Conservation (phyloP, 2,113 vertebrate genomes). For the Protobothrops flavoviridis region DNA sequence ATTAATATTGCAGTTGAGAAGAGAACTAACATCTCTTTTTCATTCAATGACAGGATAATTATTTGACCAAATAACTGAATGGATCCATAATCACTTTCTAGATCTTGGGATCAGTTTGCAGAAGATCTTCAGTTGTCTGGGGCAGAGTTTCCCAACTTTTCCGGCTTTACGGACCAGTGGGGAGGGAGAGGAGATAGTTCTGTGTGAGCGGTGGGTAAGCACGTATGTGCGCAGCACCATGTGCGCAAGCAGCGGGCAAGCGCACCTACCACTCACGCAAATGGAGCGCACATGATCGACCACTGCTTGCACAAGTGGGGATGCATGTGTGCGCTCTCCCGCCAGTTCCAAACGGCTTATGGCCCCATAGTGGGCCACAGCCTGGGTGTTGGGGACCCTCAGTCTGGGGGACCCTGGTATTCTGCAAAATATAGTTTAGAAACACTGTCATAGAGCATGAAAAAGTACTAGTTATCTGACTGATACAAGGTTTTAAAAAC, state of each 20-base stretch:
- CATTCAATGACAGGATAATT: not conserved
- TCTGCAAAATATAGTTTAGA: not conserved
- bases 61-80: not conserved
- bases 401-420: not conserved
- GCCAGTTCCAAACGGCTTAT: not conserved
- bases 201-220: not conserved
- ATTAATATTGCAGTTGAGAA: not conserved
- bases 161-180: not conserved
- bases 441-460: not conserved
- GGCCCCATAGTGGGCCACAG: too few relatives aligned
- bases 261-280: not conserved
- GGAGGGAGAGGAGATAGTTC: too few relatives aligned
- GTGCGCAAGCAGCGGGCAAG: not conserved
- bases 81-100: not conserved
- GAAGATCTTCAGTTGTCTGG: not conserved
- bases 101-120: not conserved
- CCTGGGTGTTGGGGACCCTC: not conserved
- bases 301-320: not conserved
- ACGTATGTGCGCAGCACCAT: not conserved
- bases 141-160: too few relatives aligned
- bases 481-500: not conserved
- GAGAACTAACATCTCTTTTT: not conserved
- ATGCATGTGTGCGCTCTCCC: too few relatives aligned
- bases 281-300: not conserved
- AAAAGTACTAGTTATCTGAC: not conserved